Evolutionary conservation across 2,888 invertebrate genomes (phyloP).

Genomic region (Catotricha subobsoleta): DNA sequence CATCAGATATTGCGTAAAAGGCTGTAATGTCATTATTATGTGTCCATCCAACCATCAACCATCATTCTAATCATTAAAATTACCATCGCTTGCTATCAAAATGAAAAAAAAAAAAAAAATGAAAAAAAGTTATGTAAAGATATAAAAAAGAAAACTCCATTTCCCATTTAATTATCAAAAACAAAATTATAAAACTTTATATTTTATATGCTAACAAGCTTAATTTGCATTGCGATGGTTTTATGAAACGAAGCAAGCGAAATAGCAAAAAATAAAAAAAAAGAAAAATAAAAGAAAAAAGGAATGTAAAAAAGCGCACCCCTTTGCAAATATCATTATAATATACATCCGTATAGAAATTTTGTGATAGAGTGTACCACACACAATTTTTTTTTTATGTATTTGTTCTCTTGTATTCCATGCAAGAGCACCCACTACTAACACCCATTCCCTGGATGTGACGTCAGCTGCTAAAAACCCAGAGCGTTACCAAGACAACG

Average conservation of each 20-base stretch:
- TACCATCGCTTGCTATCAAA: no score
- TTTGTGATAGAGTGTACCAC: neutral
- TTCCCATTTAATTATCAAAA: constrained; percentile 2
- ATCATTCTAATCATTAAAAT: no score
- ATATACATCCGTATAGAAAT: no score
- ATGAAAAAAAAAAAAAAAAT: neutral
- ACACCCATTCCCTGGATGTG: neutral
- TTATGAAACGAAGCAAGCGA: no score
- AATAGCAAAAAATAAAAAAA: neutral
- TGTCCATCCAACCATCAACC: constrained; percentile 4
- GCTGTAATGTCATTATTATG: constrained; percentile 3
- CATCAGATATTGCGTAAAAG: constrained; percentile 4
- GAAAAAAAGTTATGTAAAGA: neutral
- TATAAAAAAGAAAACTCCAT: neutral
- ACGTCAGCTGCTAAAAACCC: constrained; percentile 4
- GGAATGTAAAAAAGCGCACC: neutral
- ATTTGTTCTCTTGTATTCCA: neutral
- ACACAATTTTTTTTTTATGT: no score
- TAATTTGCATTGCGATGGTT: constrained; percentile 6
- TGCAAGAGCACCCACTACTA: neutral
- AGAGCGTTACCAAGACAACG: constrained; percentile 6
- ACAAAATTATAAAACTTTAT: constrained; percentile 5
- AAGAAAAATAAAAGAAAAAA: neutral
- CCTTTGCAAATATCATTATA: no score
- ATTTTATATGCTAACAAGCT: constrained; percentile 7